A percentile compares a stretch with the other conserved stretches of the same genome.
Conservation (phyloP, 2,113 vertebrate genomes). For the Bothrops jararaca region DNA sequence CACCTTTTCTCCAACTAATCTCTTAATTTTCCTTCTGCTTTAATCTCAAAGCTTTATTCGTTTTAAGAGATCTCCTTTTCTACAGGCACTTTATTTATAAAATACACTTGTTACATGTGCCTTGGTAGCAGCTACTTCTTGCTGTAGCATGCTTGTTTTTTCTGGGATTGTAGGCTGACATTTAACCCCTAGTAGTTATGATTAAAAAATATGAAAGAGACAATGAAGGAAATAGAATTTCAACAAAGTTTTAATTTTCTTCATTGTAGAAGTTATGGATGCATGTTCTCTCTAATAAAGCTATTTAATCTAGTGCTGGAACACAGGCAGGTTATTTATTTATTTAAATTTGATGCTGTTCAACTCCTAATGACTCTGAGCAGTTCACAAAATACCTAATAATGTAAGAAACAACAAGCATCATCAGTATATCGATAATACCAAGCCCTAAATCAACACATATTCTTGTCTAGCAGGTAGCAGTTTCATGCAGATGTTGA, state of each 20-base stretch:
- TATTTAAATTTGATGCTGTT: background rate
- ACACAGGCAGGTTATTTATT: background rate
- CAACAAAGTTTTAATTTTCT: background rate
- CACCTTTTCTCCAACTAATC: background rate
- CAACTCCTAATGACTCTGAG: background rate
- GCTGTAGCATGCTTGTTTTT: background rate
- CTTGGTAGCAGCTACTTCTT: background rate
- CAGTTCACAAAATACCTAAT: background rate
- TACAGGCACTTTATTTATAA: background rate
- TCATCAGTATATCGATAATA: background rate
- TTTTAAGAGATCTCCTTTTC: background rate
- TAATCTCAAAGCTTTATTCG: background rate
- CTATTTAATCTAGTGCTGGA: no score
- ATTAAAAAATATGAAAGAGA: no score
- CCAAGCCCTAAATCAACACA: background rate
- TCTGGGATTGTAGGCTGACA: no score
- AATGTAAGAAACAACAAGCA: background rate
- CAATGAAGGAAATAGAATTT: background rate
- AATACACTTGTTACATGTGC: background rate
- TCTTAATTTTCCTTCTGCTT: background rate
- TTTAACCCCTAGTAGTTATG: no score
- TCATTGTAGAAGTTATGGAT: background rate
- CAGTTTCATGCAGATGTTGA: background rate
- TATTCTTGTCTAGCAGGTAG: background rate
- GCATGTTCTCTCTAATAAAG: background rate